Conservation (phyloP, 2,888 invertebrate genomes). For the Chymomyza procnemis region DNA sequence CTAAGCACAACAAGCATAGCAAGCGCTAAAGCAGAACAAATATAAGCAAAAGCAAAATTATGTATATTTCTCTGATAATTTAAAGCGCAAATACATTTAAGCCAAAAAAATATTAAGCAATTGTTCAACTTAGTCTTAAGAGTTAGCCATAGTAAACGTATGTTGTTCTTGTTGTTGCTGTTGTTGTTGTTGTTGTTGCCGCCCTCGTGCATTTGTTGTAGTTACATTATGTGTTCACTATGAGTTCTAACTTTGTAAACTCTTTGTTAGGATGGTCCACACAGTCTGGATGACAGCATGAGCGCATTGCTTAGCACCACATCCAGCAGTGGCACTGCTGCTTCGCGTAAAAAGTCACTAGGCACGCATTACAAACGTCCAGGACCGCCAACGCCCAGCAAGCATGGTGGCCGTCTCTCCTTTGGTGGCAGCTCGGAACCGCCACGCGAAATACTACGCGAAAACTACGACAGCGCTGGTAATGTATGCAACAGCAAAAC, state of each 20-base stretch:
- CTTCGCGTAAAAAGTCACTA: slow-evolving; percentile 80
- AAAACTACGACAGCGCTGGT: slow-evolving; percentile 79
- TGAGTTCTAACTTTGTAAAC: background rate
- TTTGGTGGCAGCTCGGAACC: slow-evolving; percentile 78
- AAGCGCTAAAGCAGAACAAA: slow-evolving; percentile 18
- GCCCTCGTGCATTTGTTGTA: no score
- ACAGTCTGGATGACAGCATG: slow-evolving; percentile 75
- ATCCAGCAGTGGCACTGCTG: slow-evolving; percentile 61
- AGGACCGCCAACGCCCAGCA: slow-evolving; percentile 92
- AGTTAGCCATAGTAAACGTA: background rate
- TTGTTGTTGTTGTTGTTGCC: slow-evolving; percentile 15
- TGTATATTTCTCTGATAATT: background rate
- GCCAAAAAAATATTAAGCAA: background rate
- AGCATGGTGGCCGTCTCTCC: slow-evolving; percentile 87
- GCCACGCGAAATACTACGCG: slow-evolving; percentile 81
- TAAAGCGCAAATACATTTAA: background rate
- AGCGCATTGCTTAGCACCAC: slow-evolving; percentile 77
- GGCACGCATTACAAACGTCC: slow-evolving; percentile 89
- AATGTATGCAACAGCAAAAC: slow-evolving; percentile 80
- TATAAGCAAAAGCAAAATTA: slow-evolving; percentile 10
- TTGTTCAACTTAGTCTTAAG: background rate
- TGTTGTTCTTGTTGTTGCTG: slow-evolving; percentile 8
- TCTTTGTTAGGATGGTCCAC: slow-evolving; percentile 63
- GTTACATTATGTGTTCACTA: no score
- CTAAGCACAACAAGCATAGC: slow-evolving; percentile 16